phyloP scores from a whole-genome alignment of 2,888 invertebrate species.

The Aethes cnicana region DNA sequence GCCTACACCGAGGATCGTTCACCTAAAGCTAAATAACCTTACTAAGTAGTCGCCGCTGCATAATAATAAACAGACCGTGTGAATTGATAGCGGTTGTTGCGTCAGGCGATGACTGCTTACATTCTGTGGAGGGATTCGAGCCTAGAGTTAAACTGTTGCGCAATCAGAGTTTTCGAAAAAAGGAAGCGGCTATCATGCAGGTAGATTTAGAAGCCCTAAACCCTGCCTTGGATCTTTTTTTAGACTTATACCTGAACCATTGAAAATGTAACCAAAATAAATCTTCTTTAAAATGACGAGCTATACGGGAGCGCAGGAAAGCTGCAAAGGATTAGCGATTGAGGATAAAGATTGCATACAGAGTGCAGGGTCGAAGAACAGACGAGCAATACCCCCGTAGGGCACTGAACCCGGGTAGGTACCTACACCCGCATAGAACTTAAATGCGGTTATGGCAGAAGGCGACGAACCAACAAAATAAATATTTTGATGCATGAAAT shows the following conservation, averaged over 20 bases:
- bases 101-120: conserved; percentile 52
- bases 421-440: conserved; percentile 18
- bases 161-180: conserved; percentile 7
- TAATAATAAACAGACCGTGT: conserved; percentile 56
- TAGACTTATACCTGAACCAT: no score
- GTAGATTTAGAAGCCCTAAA: no score
- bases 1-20: conserved; percentile 54
- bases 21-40: conserved; percentile 48
- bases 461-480: background rate
- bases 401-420: conserved; percentile 34
- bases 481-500: background rate
- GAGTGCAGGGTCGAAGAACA: conserved; percentile 28
- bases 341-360: conserved; percentile 30
- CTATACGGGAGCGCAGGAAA: background rate
- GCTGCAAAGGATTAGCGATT: conserved; percentile 23
- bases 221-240: no score
- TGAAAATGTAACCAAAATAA: background rate
- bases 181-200: no score
- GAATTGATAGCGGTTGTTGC: conserved; percentile 65
- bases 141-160: conserved; percentile 18
- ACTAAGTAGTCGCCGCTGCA: conserved; percentile 45
- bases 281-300: background rate
- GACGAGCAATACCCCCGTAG: conserved; percentile 34
- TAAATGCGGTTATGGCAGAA: conserved; percentile 16
- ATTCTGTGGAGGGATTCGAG: conserved; percentile 37